These are phyloP conservation scores for Notoglanidium macrostoma DNA, from an alignment of 2,797 vertebrate species.

Conservation along the genomic window DNA sequence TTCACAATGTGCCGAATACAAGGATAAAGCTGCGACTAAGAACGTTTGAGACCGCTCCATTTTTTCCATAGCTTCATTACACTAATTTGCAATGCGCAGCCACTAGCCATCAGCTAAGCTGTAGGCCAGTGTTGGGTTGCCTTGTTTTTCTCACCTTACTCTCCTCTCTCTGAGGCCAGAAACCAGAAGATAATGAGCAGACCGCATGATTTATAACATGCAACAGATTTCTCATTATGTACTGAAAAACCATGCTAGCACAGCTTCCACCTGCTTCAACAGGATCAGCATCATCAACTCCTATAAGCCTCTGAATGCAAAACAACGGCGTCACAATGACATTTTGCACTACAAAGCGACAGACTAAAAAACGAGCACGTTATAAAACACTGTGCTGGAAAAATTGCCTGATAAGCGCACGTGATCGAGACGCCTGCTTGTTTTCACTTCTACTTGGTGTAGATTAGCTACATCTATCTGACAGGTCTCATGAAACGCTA, in stretches of 20 bases:
- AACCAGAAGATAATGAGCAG: conserved; percentile 69
- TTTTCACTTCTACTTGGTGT: conserved; percentile 51
- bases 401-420: conserved; percentile 41
- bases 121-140: conserved; percentile 22
- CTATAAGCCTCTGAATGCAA: conserved; percentile 32
- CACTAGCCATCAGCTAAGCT: conserved; percentile 25
- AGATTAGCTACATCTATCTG: conserved; percentile 53
- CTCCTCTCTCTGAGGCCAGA: conserved; percentile 58
- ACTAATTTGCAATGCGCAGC: conserved; percentile 8
- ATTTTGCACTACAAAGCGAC: conserved; percentile 28
- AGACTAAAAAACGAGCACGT: conserved; percentile 53
- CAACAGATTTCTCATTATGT: conserved; percentile 73
- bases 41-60: not conserved
- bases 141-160: conserved; percentile 61
- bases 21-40: not conserved
- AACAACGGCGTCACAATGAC: conserved; percentile 50
- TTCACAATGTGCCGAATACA: not conserved
- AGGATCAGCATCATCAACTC: conserved; percentile 48
- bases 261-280: conserved; percentile 65
- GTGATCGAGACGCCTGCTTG: conserved; percentile 43
- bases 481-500: conserved; percentile 54
- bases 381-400: not conserved
- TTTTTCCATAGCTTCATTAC: conserved; percentile 1
- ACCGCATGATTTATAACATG: conserved; percentile 67
- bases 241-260: conserved; percentile 59